Base-by-base conservation (phyloP, 1,140 invertebrate genomes). In the Brachystomella parvula region DNA sequence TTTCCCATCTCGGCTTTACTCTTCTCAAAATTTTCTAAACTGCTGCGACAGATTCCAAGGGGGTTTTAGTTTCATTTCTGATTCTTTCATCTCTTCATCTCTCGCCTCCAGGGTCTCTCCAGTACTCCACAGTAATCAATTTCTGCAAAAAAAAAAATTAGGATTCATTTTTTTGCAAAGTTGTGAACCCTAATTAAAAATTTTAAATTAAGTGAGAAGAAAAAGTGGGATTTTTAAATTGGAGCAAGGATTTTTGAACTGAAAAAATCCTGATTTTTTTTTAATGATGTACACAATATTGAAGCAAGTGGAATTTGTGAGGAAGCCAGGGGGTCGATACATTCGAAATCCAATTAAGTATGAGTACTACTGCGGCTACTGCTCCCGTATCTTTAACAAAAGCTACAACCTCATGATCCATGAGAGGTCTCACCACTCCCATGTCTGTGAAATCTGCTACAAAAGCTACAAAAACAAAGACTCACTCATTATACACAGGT, bases 351-450 rank as follows among this genome's bases (percentile, higher is more conserved):
- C 49, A 53, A 53, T 53, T 26, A 90, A 95, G 84, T 95, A 92
- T 84, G 90, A 98, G 83, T 98, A 95, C 82, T 92, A 98, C 79
- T 99, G 96, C 87, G 92, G 94, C 81, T 98, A 92, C 84, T 99
- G 96, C 84, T 88, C 95, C 80, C 87, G 96, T 76, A 86, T 94
- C 76, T 99, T 98, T 84, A 98, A 94, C 75, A 98, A 98, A 83
- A 92, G 93, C 69, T 98, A 99, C 85, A 98, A 99, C 83, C 85
- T 99, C 76, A 90, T 98, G 85, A 98, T 98, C 76, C 95, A 98
- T 83, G 95, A 98, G 79, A 85, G 95, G 76, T 97, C 93, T 71
- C 96, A 98, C 83, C 97, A 97, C 78, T 90, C 93, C 12, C 95
- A 98, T 81, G 85, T 97, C 76, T 99, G 96, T 82, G 95, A 98